Conservation (phyloP, 2,797 vertebrate genomes). For the Helarctos malayanus region DNA sequence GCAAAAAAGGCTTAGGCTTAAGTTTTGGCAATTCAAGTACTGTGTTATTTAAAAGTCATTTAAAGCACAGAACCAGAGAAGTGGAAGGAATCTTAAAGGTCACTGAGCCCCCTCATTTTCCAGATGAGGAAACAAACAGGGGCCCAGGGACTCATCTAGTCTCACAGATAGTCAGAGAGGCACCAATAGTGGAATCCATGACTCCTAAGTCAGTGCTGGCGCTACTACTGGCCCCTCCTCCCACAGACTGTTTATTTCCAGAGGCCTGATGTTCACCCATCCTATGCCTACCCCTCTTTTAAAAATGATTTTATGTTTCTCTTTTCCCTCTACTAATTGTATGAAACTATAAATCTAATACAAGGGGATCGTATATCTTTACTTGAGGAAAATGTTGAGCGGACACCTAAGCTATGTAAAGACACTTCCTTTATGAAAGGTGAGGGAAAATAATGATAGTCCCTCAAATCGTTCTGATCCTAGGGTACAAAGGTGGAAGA, state of each 20-base stretch:
- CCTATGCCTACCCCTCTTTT: not conserved
- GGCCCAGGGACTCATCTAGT: not conserved
- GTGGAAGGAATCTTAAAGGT: conserved; percentile 22
- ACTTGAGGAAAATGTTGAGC: not conserved
- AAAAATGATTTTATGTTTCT: not conserved
- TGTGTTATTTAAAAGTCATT: conserved; percentile 38
- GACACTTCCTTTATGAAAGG: not conserved
- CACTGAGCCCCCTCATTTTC: not conserved
- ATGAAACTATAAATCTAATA: not conserved
- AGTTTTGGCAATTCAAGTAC: not conserved
- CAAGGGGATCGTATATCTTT: not conserved
- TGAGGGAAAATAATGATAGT: not conserved
- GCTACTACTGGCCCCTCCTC: not conserved
- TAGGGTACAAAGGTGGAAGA: not conserved
- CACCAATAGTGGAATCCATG: not conserved
- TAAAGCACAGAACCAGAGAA: not conserved
- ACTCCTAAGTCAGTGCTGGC: not conserved
- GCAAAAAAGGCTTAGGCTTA: not conserved
- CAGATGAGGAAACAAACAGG: not conserved
- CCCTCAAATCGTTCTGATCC: not conserved
- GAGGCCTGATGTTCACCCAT: not conserved
- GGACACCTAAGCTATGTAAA: conserved; percentile 2
- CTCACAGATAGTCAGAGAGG: not conserved
- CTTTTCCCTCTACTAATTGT: not conserved
- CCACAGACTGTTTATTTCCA: not conserved